These are phyloP conservation scores for Adoxophyes honmai DNA, from an alignment of 1,140 invertebrate genomes.

Conservation along the genomic window DNA sequence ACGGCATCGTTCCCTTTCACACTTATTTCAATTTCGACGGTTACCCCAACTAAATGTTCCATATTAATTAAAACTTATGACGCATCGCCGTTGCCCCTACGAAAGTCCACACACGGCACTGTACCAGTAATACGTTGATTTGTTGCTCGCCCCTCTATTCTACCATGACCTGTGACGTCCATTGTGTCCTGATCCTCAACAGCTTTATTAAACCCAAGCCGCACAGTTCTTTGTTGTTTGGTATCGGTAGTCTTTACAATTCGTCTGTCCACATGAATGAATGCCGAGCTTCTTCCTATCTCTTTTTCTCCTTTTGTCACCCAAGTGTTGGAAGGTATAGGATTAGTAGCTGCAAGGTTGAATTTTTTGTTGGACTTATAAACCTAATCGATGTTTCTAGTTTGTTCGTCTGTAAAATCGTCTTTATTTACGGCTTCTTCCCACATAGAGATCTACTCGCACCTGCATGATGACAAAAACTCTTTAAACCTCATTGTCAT, in stretches of 20 bases:
- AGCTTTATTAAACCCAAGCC: constrained; percentile 13
- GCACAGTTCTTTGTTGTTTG: constrained; percentile 29
- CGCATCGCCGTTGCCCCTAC: constrained; percentile 45
- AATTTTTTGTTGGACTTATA: constrained; percentile 13
- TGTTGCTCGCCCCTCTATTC: constrained; percentile 46
- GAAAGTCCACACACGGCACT: constrained; percentile 19
- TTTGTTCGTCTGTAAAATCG: constrained; percentile 28
- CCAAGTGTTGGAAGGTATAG: constrained; percentile 37
- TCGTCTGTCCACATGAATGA: constrained; percentile 50
- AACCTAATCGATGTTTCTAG: constrained; percentile 10
- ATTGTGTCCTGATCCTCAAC: constrained; percentile 35
- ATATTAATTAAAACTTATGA: constrained; percentile 73
- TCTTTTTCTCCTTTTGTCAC: constrained; percentile 41
- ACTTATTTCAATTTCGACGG: constrained; percentile 33
- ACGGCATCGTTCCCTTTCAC: constrained; percentile 28
- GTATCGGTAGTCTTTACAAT: constrained; percentile 40
- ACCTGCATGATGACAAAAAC: not conserved
- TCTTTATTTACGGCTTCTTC: constrained; percentile 20
- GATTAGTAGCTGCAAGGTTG: constrained; percentile 46
- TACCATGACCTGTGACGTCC: constrained; percentile 42
- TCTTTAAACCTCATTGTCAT: not conserved
- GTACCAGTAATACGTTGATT: constrained; percentile 47
- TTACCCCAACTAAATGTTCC: constrained; percentile 48
- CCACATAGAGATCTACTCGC: not conserved
- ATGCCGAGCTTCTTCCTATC: constrained; percentile 30